phyloP scores from a whole-genome alignment of 2,888 invertebrate genomes.

The Tiphia femorata region DNA sequence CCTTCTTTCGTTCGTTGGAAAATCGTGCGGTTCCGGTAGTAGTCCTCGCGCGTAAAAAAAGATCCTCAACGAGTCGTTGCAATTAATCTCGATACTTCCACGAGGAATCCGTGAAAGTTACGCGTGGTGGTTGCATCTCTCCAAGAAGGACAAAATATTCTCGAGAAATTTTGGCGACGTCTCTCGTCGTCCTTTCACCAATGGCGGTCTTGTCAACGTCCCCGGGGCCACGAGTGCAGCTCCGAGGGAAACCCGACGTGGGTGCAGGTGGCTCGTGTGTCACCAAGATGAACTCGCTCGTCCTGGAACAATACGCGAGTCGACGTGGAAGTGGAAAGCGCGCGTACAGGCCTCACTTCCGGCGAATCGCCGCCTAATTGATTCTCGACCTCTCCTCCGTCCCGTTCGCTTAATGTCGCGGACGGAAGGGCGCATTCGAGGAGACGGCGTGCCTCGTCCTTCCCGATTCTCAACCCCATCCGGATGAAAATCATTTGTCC shows the following conservation, averaged over 20 bases:
- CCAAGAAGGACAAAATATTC: background rate
- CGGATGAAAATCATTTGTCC: too few relatives aligned
- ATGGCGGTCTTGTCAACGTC: slow-evolving; percentile 15
- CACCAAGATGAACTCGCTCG: slow-evolving; percentile 56
- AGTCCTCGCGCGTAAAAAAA: too few relatives aligned
- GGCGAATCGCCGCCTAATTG: slow-evolving; percentile 52
- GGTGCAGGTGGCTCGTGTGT: slow-evolving; percentile 58
- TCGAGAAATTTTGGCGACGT: slow-evolving; percentile 2
- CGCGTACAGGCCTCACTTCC: slow-evolving; percentile 51
- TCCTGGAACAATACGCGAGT: slow-evolving; percentile 55
- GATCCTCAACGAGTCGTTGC: too few relatives aligned
- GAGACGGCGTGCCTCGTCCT: too few relatives aligned
- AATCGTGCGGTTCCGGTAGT: too few relatives aligned
- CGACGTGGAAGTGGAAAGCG: slow-evolving; percentile 44
- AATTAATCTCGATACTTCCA: too few relatives aligned
- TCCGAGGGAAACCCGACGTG: slow-evolving; percentile 39
- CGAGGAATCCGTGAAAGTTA: too few relatives aligned
- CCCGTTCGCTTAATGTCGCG: too few relatives aligned
- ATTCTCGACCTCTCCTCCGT: slow-evolving; percentile 44
- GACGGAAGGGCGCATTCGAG: too few relatives aligned
- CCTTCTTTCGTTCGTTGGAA: slow-evolving; percentile 22
- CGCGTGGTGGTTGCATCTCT: too few relatives aligned
- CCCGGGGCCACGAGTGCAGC: too few relatives aligned
- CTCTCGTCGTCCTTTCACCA: slow-evolving; percentile 10
- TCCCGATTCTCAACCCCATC: too few relatives aligned